Evolutionary conservation across 2,797 vertebrate genomes (phyloP).

Genomic region (Steatocranus sp.): DNA sequence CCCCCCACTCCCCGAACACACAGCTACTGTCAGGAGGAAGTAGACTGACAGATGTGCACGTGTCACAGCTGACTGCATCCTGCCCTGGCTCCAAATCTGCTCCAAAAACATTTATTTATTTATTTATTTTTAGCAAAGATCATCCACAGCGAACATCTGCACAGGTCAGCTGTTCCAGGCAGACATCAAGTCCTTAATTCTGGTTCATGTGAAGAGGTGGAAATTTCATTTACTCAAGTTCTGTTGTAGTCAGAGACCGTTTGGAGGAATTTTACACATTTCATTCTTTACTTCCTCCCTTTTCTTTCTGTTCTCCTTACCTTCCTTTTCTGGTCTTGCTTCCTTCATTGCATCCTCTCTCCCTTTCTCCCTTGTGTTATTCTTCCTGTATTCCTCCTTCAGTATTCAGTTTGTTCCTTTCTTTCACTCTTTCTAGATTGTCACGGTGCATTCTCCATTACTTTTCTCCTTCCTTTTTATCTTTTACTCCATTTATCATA

Average conservation of each 20-base stretch:
- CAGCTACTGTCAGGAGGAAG: constrained; percentile 14
- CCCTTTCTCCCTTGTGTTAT: background rate
- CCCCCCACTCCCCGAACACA: background rate
- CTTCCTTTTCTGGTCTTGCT: background rate
- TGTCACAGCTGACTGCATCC: constrained; percentile 1
- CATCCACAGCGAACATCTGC: background rate
- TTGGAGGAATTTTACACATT: background rate
- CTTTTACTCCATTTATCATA: background rate
- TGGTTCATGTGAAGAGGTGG: background rate
- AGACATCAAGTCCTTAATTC: background rate
- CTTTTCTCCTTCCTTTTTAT: background rate
- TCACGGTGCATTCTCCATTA: background rate
- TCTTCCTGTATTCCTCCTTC: background rate
- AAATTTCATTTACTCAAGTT: background rate
- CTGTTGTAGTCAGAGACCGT: accelerated
- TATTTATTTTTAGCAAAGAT: background rate
- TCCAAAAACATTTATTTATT: background rate
- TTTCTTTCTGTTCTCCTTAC: background rate
- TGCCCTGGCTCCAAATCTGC: background rate
- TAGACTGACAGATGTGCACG: constrained; percentile 48
- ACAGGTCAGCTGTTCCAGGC: background rate
- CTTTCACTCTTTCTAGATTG: accelerated
- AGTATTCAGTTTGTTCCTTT: background rate
- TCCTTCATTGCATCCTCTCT: background rate
- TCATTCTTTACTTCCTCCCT: background rate